Evolutionary conservation across 2,113 vertebrate species (phyloP).

Genomic region (Noctilio leporinus): DNA sequence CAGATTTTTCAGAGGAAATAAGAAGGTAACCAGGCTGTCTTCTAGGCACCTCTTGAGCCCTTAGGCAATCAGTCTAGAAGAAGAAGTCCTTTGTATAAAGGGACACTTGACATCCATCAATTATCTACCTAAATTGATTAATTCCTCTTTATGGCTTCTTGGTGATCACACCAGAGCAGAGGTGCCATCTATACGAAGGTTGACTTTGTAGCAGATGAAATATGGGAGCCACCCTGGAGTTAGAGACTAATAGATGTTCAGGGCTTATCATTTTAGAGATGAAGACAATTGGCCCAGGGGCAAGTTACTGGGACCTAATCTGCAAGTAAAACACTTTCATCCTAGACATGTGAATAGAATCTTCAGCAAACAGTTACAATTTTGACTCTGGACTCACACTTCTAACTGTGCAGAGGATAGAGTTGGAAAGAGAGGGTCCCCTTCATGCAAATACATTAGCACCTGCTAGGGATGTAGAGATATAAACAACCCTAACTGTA

Average conservation of each 20-base stretch:
- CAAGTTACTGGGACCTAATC: neutral
- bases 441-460: neutral
- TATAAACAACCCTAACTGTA: neutral
- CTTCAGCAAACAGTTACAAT: neutral
- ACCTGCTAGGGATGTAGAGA: neutral
- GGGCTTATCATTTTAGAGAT: neutral
- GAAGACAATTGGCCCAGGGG: neutral
- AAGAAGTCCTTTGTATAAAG: slow-evolving; percentile 44
- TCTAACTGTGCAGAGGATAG: neutral
- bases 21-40: neutral
- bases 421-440: neutral
- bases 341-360: neutral
- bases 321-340: neutral
- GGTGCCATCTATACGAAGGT: slow-evolving; percentile 25
- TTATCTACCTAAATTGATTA: slow-evolving; percentile 46
- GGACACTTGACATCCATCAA: slow-evolving; percentile 44
- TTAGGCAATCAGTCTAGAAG: slow-evolving; percentile 38
- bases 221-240: neutral
- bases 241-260: neutral
- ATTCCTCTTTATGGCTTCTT: slow-evolving; percentile 56
- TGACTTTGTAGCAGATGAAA: slow-evolving; percentile 49
- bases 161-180: slow-evolving; percentile 37
- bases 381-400: neutral
- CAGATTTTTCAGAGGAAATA: slow-evolving; percentile 21
- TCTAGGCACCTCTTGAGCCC: neutral